These are phyloP conservation scores for Spizaetus ornatus DNA, from an alignment of 2,113 vertebrate genomes.

Conservation along the genomic window DNA sequence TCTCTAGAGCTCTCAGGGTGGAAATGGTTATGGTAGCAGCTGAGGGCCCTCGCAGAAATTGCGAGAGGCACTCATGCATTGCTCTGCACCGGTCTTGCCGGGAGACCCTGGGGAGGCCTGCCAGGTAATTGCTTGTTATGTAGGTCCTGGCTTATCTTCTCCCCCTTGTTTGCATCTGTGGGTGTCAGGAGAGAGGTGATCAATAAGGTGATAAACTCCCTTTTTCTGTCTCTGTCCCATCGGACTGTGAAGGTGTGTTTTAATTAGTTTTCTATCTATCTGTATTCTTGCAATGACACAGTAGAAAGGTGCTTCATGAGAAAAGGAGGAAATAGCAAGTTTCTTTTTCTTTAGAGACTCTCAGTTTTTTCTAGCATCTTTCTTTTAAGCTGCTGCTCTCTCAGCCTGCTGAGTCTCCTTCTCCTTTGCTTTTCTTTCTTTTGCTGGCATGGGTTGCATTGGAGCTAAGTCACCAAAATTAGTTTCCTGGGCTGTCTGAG, in stretches of 20 bases:
- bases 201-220: neutral
- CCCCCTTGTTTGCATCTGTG: neutral
- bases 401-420: neutral
- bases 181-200: neutral
- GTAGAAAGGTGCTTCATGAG: neutral
- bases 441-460: neutral
- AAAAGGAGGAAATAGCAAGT: neutral
- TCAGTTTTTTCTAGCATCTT: neutral
- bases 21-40: neutral
- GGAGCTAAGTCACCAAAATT: neutral
- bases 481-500: neutral
- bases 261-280: neutral
- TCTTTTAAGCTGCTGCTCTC: neutral
- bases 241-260: neutral
- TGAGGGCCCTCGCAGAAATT: neutral
- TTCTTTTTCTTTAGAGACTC: neutral
- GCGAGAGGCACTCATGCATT: neutral
- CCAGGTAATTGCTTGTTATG: neutral
- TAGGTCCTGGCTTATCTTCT: neutral
- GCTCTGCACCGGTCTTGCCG: neutral
- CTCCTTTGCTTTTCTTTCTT: neutral
- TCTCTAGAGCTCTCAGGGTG: neutral
- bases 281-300: neutral
- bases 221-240: neutral
- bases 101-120: neutral